Percentiles rank a stretch among this genome's conserved stretches.
Conservation (phyloP, 2,888 invertebrate genomes). For the Podabrus alpinus region DNA sequence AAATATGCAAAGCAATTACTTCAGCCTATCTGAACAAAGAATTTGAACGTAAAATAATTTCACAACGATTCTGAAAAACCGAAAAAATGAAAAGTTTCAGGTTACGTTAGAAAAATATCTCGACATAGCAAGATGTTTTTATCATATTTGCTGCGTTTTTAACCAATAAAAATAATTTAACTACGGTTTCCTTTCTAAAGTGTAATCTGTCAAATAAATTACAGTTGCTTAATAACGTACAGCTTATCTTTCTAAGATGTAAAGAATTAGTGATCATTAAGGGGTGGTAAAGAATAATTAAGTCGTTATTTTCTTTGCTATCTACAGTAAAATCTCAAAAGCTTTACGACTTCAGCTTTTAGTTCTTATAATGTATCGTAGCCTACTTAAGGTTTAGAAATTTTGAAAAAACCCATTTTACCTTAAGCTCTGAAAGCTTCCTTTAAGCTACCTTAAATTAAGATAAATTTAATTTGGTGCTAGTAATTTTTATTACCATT, state of each 20-base stretch:
- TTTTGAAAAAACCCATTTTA: not conserved
- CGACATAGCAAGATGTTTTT: not conserved
- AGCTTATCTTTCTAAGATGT: constrained; percentile 10
- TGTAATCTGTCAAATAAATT: constrained; percentile 11
- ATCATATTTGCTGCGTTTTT: not conserved
- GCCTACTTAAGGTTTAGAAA: constrained; percentile 1
- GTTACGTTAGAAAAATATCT: not conserved
- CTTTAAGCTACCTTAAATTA: not conserved
- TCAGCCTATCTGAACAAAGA: not conserved
- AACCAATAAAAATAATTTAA: constrained; percentile 5
- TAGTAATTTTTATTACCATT: not conserved
- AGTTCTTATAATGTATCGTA: constrained; percentile 1
- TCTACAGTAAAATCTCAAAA: constrained; percentile 2
- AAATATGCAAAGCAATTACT: not conserved
- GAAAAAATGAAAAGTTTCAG: not conserved
- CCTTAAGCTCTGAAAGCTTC: not conserved
- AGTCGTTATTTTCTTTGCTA: constrained; percentile 14
- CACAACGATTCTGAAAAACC: too few relatives aligned
- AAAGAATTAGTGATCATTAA: constrained; percentile 15
- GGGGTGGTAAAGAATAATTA: constrained; percentile 18
- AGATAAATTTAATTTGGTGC: not conserved
- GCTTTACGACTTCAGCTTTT: constrained; percentile 7
- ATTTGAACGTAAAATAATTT: too few relatives aligned
- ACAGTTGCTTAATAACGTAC: constrained; percentile 12
- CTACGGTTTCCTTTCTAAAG: constrained; percentile 1